These are phyloP conservation scores for Megalonaias nervosa DNA, from an alignment of 1,140 invertebrate species.

Conservation along the genomic window DNA sequence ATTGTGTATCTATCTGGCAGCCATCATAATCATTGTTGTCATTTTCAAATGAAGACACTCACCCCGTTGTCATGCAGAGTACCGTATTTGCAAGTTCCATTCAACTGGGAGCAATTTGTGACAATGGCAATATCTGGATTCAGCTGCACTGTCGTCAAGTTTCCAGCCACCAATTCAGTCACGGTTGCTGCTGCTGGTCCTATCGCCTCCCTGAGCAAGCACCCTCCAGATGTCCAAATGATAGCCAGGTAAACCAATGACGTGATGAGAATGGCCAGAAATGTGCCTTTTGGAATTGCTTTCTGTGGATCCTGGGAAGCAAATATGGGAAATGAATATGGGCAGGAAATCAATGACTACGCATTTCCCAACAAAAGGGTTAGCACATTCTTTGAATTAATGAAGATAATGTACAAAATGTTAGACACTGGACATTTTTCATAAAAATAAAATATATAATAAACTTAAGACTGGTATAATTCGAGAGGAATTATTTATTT, in stretches of 20 bases:
- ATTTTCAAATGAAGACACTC: conserved; percentile 2
- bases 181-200: conserved; percentile 73
- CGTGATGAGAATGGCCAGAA: conserved; percentile 89
- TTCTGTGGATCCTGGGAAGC: conserved; percentile 80
- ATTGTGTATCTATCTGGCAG: no score
- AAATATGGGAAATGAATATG: no score
- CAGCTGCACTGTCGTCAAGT: conserved; percentile 9
- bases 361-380: no score
- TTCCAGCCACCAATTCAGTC: background rate
- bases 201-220: conserved; percentile 84
- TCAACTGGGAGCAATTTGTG: conserved; percentile 33
- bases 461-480: no score
- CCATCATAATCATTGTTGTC: no score
- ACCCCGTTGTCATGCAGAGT: conserved; percentile 80
- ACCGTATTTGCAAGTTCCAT: conserved; percentile 79
- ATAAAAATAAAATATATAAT: no score
- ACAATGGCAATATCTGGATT: conserved; percentile 23
- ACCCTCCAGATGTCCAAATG: conserved; percentile 81
- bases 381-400: no score
- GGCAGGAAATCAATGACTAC: no score
- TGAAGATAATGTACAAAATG: no score
- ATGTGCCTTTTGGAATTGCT: conserved; percentile 82
- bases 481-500: no score
- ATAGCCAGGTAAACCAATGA: conserved; percentile 88
- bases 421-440: no score